phyloP scores from a whole-genome alignment of 2,888 invertebrate species.

The Allygus modestus region DNA sequence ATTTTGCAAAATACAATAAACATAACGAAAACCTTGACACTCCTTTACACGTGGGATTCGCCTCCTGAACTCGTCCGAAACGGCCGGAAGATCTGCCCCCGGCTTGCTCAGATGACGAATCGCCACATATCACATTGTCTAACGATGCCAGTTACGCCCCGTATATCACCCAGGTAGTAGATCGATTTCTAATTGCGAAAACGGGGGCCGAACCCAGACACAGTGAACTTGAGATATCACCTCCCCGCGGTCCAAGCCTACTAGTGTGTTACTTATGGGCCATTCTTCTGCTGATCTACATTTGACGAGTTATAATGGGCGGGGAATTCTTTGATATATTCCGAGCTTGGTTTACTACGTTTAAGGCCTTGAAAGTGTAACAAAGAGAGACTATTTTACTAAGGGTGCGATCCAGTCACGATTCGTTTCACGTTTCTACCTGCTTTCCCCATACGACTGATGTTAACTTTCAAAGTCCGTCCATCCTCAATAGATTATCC shows the following conservation, averaged over 20 bases:
- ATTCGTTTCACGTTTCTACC: no score
- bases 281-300: constrained; percentile 43
- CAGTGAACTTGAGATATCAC: constrained; percentile 2
- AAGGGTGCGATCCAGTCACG: no score
- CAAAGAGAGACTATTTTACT: no score
- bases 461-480: no score
- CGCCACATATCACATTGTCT: not conserved
- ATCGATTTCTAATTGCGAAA: constrained; percentile 7
- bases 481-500: no score
- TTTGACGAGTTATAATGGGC: constrained; percentile 31
- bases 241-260: constrained; percentile 9
- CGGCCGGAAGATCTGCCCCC: not conserved
- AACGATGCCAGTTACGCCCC: not conserved
- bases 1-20: not conserved
- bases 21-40: constrained; percentile 1
- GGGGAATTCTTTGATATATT: not conserved
- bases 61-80: not conserved
- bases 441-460: no score
- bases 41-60: constrained; percentile 3
- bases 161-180: not conserved
- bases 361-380: not conserved
- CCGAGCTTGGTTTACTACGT: not conserved
- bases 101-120: not conserved
- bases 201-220: not conserved
- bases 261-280: constrained; percentile 17